phyloP scores from a whole-genome alignment of 2,113 vertebrate species.

The Upupa epops region DNA sequence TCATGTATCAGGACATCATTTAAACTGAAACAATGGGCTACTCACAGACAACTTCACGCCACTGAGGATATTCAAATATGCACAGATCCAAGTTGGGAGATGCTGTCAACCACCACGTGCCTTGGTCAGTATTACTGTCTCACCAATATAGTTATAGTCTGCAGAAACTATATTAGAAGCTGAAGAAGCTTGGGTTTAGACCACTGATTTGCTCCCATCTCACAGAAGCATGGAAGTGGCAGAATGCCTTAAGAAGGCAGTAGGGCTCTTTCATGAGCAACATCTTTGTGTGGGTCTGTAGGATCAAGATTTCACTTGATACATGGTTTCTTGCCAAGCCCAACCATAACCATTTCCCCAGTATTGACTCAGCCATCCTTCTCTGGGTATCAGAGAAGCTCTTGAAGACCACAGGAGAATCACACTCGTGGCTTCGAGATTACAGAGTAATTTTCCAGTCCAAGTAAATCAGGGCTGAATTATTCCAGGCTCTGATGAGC shows the following conservation, averaged over 20 bases:
- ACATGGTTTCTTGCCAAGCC: neutral
- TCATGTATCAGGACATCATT: neutral
- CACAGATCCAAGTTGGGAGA: neutral
- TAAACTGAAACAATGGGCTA: neutral
- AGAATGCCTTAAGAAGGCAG: neutral
- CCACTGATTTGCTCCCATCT: neutral
- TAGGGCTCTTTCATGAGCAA: neutral
- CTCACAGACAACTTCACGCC: neutral
- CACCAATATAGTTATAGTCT: neutral
- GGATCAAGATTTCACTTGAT: neutral
- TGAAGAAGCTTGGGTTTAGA: neutral
- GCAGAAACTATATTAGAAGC: neutral
- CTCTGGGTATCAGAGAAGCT: neutral
- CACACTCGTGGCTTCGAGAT: neutral
- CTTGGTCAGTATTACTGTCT: neutral
- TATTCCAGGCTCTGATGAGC: neutral
- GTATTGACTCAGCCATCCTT: neutral
- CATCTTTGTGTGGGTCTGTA: neutral
- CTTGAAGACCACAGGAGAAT: neutral
- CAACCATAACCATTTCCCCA: neutral
- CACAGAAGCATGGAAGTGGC: neutral
- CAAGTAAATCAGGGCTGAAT: neutral
- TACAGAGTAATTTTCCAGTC: neutral
- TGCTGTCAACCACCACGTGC: neutral
- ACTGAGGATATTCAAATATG: fast-evolving